Evolutionary conservation across 2,888 invertebrate genomes (phyloP).

Genomic region (Heliconius ismenius): DNA sequence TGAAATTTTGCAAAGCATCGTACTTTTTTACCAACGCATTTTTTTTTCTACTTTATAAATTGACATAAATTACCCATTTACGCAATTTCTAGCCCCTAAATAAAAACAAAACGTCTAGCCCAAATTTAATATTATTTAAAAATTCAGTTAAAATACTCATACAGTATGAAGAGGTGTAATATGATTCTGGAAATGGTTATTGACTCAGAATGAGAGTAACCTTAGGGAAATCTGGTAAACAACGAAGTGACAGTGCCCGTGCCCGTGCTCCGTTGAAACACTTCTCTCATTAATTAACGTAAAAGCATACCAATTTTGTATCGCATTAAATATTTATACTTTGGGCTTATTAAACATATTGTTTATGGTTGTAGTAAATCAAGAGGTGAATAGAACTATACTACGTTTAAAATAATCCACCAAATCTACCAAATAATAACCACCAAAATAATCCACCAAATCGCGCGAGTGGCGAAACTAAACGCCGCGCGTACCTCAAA

Average conservation of each 20-base stretch:
- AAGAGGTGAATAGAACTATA: background rate
- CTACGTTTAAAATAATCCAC: background rate
- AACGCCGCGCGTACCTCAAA: too few species aligned
- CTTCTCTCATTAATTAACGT: conserved; percentile 19
- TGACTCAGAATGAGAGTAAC: conserved; percentile 10
- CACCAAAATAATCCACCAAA: too few species aligned
- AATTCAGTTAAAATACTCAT: background rate
- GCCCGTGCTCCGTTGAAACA: conserved; percentile 13
- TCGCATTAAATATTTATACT: conserved; percentile 2
- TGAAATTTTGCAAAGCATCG: too few species aligned
- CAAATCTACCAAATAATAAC: too few species aligned
- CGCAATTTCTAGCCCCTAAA: background rate
- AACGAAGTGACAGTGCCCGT: conserved; percentile 22
- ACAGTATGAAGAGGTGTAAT: conserved; percentile 7
- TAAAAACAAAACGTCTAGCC: background rate
- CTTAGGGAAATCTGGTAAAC: conserved; percentile 26
- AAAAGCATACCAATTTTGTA: conserved; percentile 10
- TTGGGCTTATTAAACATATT: background rate
- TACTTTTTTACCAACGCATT: too few species aligned
- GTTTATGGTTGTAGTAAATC: background rate
- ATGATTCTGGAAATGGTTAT: conserved; percentile 18
- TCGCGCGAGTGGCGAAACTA: too few species aligned
- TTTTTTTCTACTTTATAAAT: background rate
- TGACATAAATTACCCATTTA: background rate
- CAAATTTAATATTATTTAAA: background rate